These are phyloP conservation scores for Danio aesculapii DNA, from an alignment of 2,797 vertebrate species.

Conservation along the genomic window DNA sequence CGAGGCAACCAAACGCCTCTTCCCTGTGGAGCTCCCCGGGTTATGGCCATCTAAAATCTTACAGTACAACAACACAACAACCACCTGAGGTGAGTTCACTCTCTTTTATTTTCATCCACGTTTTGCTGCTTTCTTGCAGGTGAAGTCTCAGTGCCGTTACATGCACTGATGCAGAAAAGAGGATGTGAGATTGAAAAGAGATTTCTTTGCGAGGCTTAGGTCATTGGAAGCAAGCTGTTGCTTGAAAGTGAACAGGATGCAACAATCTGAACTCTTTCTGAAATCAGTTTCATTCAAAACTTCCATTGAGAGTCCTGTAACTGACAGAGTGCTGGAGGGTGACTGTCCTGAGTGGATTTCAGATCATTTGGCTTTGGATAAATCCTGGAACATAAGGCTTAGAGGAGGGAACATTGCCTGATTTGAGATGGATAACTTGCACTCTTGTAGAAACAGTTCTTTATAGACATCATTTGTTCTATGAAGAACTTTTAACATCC, in stretches of 20 bases:
- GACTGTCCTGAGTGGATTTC: slow-evolving; percentile 9
- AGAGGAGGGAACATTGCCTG: neutral
- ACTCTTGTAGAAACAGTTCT: too few relatives aligned
- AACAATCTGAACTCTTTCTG: neutral
- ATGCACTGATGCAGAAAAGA: neutral
- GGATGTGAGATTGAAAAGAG: neutral
- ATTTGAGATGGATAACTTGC: neutral
- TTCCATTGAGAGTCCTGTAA: slow-evolving; percentile 1
- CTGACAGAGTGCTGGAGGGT: neutral
- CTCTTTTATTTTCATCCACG: neutral
- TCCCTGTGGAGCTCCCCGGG: slow-evolving; percentile 27
- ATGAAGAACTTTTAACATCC: too few relatives aligned
- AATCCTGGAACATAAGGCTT: slow-evolving; percentile 32
- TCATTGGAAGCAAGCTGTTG: neutral
- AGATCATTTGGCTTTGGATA: slow-evolving; percentile 37
- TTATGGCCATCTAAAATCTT: slow-evolving; percentile 70
- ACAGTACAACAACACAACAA: slow-evolving; percentile 40
- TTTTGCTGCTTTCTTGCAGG: neutral
- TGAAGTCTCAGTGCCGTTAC: neutral
- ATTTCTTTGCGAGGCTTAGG: neutral
- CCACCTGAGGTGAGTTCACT: slow-evolving; percentile 45
- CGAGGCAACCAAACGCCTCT: slow-evolving; percentile 16
- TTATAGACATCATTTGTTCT: too few relatives aligned
- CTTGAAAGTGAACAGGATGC: slow-evolving; percentile 8
- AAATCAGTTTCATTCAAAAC: neutral